Percentiles rank a stretch among this genome's conserved stretches.
Evolutionary conservation across 2,797 vertebrate species (phyloP).

Genomic region (Anguilla anguilla): DNA sequence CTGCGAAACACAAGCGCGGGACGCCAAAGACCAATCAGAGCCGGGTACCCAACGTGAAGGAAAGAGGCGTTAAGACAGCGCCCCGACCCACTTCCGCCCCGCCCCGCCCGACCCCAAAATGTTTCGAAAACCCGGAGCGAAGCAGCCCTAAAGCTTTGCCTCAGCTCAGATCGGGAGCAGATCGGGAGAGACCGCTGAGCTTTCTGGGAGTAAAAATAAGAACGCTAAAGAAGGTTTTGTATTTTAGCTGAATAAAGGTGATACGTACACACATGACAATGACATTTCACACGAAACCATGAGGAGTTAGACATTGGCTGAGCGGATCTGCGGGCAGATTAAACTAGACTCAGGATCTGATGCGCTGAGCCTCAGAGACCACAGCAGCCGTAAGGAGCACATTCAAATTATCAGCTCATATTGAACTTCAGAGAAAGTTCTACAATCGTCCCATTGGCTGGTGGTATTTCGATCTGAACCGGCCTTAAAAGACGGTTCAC

Average conservation of each 20-base stretch:
- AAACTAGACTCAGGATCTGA: no score
- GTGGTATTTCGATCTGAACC: no score
- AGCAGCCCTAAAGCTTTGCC: not conserved
- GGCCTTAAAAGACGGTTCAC: no score
- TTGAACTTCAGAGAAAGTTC: no score
- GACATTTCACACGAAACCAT: no score
- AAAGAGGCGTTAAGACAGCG: not conserved
- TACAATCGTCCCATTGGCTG: no score
- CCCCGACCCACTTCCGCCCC: not conserved
- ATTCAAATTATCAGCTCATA: no score
- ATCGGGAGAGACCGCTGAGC: not conserved
- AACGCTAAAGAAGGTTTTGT: not conserved
- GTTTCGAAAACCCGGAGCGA: not conserved
- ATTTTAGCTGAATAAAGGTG: not conserved
- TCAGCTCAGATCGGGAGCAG: not conserved
- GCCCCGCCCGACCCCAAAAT: not conserved
- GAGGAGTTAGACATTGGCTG: no score
- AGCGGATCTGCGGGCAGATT: no score
- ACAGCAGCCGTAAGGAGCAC: no score
- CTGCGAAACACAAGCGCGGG: constrained; percentile 51
- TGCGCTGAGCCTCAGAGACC: no score
- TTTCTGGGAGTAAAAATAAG: not conserved
- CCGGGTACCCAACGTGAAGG: not conserved
- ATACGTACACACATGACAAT: not conserved
- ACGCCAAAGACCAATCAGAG: constrained; percentile 14